phyloP scores from a whole-genome alignment of 2,113 vertebrate species.

The Oncorhynchus mykiss region DNA sequence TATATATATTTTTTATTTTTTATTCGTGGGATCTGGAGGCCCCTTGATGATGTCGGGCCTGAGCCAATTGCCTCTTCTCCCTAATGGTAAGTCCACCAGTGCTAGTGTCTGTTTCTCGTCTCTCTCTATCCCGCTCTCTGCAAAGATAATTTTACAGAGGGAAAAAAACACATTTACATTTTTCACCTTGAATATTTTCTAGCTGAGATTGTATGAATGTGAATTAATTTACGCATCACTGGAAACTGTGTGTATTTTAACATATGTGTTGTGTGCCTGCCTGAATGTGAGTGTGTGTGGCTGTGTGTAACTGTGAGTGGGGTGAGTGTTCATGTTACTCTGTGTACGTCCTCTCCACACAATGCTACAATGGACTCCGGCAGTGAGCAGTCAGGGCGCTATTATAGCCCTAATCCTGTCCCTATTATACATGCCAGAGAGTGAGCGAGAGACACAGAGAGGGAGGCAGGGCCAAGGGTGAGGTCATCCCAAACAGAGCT shows the following conservation, averaged over 20 bases:
- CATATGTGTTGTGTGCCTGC: constrained; percentile 4
- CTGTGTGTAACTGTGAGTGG: constrained; percentile 20
- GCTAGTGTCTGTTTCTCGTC: no score
- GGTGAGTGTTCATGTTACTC: constrained; percentile 33
- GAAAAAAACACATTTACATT: no score
- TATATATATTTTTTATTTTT: no score
- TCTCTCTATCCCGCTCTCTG: no score
- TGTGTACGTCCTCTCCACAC: constrained; percentile 62
- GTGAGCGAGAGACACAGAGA: constrained; percentile 69
- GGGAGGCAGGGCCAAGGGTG: constrained; percentile 71
- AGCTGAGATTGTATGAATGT: no score
- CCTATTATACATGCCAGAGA: constrained; percentile 69
- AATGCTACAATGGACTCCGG: constrained; percentile 77
- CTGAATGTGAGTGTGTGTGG: constrained; percentile 24
- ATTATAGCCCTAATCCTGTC: constrained; percentile 78
- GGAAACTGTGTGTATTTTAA: neutral
- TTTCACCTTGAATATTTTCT: no score
- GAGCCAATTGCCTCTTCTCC: no score
- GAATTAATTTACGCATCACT: no score
- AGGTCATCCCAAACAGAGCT: constrained; percentile 76
- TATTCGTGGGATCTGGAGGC: no score
- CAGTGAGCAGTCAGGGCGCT: constrained; percentile 70
- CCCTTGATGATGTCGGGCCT: no score
- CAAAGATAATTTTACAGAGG: no score
- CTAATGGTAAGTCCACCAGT: no score